Evolutionary conservation across 2,113 vertebrate genomes (phyloP).

Genomic region (Corythoichthys intestinalis): DNA sequence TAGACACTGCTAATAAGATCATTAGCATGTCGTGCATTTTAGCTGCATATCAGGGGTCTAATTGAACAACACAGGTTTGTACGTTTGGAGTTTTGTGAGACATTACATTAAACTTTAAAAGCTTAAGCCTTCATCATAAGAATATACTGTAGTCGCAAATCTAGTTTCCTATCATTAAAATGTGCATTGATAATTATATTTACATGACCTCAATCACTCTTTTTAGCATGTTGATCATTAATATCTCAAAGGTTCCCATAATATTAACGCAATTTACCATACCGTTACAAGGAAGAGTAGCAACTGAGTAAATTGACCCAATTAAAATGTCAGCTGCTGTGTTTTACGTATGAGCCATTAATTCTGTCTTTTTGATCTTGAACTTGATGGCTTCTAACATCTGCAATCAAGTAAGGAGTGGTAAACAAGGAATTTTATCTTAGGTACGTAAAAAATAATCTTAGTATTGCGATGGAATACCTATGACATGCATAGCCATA

Average conservation of each 20-base stretch:
- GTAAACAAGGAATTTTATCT: slow-evolving; percentile 19
- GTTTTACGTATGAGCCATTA: slow-evolving; percentile 31
- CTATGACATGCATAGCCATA: slow-evolving; percentile 35
- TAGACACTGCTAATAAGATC: not conserved
- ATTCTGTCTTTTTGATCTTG: slow-evolving; percentile 23
- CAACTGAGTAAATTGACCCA: slow-evolving; percentile 2
- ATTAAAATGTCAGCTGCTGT: slow-evolving; percentile 10
- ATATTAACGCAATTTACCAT: slow-evolving; percentile 7
- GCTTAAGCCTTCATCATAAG: not conserved
- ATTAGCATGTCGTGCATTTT: not conserved
- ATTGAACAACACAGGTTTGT: not conserved
- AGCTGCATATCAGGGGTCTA: not conserved
- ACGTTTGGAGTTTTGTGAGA: not conserved
- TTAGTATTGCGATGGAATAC: slow-evolving; percentile 14
- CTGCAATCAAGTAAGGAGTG: slow-evolving; percentile 20
- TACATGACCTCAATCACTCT: slow-evolving; percentile 8
- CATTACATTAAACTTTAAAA: not conserved
- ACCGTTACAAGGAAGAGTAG: slow-evolving; percentile 4
- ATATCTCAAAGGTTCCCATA: slow-evolving; percentile 30
- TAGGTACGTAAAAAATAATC: slow-evolving; percentile 7
- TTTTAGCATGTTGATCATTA: slow-evolving; percentile 30
- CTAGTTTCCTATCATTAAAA: not conserved
- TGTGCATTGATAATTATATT: not conserved
- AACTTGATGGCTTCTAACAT: slow-evolving; percentile 32
- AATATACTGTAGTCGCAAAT: not conserved